Evolutionary conservation across 1,140 invertebrate genomes (phyloP), one percentile per base, ranked within the genome.

Genomic region (Aphidius ervi): DNA sequence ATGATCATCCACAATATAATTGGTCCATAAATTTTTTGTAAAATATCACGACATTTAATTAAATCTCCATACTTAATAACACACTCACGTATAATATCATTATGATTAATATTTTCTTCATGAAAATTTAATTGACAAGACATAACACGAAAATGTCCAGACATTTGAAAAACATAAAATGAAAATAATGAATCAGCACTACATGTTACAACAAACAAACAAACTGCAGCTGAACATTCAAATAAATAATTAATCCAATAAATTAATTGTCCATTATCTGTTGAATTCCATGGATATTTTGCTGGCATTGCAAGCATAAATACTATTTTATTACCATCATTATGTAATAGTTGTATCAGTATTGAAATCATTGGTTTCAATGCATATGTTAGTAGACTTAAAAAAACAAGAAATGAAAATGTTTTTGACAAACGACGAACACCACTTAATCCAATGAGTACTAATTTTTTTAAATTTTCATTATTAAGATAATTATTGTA

Each of bases 1-100:
- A 64, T 0, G 3, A 64, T 63, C 2, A 66, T 54, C 59, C 66
- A 67, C 7, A 72, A 6, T 4, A 69, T 53, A 1, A 71, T 47
- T 1, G 68, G 67, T 6, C 69, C 68, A 53, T 68, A 74, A 46
- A 69, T 58, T 45, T 64, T 37, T 61, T 72, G 60, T 7, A 74
- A 6, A 1, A 59, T 62, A 49, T 59, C 58, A n/a, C 64, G 61
- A 37, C 58, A 62, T 9, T 60, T 52, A 0, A 69, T 57, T 4
- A 68, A 45, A 1, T 50, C 39, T 9, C 20, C 9, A 52, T 72
- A 66, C 40, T 43, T 61, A 1, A 42, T 46, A 0, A 69, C 48
- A 8, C 64, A 67, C 23, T 68, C 48, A 9, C 58, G 47, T n/a
- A 71, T 43, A 2, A 65, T 42, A 46, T 57, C 46, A 2, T 23